Base-by-base conservation (phyloP, 2,888 invertebrate genomes). In the Phorcus lineatus region DNA sequence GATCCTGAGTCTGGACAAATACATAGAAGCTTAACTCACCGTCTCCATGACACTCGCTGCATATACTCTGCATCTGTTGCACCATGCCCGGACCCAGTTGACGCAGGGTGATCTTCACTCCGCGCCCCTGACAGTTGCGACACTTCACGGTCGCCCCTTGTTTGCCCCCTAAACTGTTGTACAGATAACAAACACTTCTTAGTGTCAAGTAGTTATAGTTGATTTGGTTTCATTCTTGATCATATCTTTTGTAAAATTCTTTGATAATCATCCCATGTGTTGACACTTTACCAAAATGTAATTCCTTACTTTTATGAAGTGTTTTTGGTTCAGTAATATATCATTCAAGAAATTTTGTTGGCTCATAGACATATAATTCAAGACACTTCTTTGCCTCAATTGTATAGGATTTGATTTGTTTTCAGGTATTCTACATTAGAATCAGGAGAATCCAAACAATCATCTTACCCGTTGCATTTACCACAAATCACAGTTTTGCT, bases 401-500 rank as follows among this genome's bases (percentile, higher is more conserved):
- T n/a, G n/a, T n/a, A n/a, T n/a, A n/a, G n/a, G n/a, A n/a, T n/a
- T n/a, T n/a, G n/a, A n/a, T n/a, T n/a, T n/a, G n/a, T n/a, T n/a
- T n/a, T n/a, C n/a, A n/a, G n/a, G n/a, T n/a, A n/a, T n/a, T n/a
- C n/a, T n/a, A 6, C 55, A 36, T 4, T 7, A 36, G 36, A 36
- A 36, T 2, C 53, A 6, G 17, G 9, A 79, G 7, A 24, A 17
- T 17, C 13, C 75, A 6, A 75, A 1, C 2, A 24, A 67, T 66
- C 1, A 17, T 92, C 94, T 91, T 95, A 95, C 92, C 97, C 97
- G 90, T 95, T 95, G 93, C 97, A 97, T 83, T 95, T 94, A 74
- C 94, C 94, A 93, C 97, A 97, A 87, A 97, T 95, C 52, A 96
- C 95, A 93, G 96, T 96, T 94, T 96, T 96, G 92, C 96, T 96